Percentiles rank a stretch among this genome's conserved stretches.
phyloP scores from a whole-genome alignment of 2,113 vertebrate genomes.

The Urocitellus parryii region DNA sequence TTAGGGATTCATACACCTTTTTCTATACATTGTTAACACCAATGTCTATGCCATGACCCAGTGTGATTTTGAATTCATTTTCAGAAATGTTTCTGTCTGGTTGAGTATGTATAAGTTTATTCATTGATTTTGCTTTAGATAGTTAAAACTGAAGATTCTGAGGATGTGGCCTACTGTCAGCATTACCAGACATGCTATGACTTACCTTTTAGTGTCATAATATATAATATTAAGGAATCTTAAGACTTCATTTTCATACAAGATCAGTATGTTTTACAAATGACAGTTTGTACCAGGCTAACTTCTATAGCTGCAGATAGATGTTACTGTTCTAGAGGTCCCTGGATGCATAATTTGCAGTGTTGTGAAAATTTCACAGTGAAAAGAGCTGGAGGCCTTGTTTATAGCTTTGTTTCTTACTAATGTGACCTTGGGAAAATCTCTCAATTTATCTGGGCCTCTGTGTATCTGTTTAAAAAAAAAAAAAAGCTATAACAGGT shows the following conservation, averaged over 20 bases:
- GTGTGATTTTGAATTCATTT: neutral
- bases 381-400: neutral
- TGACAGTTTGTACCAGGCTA: neutral
- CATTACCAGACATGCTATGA: neutral
- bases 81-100: neutral
- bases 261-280: slow-evolving; percentile 27
- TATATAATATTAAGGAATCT: neutral
- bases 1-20: neutral
- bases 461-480: slow-evolving; percentile 40
- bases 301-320: neutral
- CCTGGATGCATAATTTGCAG: neutral
- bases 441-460: neutral
- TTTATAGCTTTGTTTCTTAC: slow-evolving; percentile 21
- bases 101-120: neutral
- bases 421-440: neutral
- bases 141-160: neutral
- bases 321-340: neutral
- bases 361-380: neutral
- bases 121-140: slow-evolving; percentile 29
- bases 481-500: neutral
- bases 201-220: neutral
- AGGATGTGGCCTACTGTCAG: neutral
- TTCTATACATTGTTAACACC: neutral
- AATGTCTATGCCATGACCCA: neutral
- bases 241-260: neutral